A percentile compares a stretch with the other conserved stretches of the same genome.
Evolutionary conservation across 2,888 invertebrate genomes (phyloP).

Genomic region (Emmelina monodactyla): DNA sequence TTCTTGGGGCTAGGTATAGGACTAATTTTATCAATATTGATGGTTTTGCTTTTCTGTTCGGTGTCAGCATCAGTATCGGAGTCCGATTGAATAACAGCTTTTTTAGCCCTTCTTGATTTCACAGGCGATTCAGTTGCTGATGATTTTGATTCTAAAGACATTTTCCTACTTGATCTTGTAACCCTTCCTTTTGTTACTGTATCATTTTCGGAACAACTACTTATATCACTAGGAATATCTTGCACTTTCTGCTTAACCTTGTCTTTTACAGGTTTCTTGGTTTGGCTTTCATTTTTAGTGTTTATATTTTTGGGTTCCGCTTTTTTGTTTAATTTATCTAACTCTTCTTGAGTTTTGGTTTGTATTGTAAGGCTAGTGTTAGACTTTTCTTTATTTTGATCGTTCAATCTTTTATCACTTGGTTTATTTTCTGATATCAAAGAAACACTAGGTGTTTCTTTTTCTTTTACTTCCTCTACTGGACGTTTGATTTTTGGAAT

Average conservation of each 20-base stretch:
- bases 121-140: conserved; percentile 5
- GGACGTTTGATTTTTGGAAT: conserved; percentile 55
- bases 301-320: too few species aligned
- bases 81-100: conserved; percentile 24
- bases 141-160: conserved; percentile 12
- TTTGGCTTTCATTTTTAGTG: background rate
- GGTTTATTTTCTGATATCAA: conserved; percentile 1
- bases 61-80: conserved; percentile 31
- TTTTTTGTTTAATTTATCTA: too few species aligned
- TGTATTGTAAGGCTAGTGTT: conserved; percentile 1
- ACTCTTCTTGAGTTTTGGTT: too few species aligned
- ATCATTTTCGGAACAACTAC: conserved; percentile 2
- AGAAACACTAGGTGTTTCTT: conserved; percentile 8
- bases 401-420: conserved; percentile 12
- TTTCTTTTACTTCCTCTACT: conserved; percentile 18
- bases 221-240: conserved; percentile 3
- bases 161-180: conserved; percentile 28
- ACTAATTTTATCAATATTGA: too few species aligned
- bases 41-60: conserved; percentile 7
- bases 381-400: conserved; percentile 9
- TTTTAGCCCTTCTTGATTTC: conserved; percentile 24
- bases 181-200: conserved; percentile 23
- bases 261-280: background rate
- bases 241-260: conserved; percentile 3
- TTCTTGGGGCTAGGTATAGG: too few species aligned